Evolutionary conservation across 2,888 invertebrate species (phyloP), one percentile per base, ranked within the genome.

Genomic region (Frankliniella intonsa): DNA sequence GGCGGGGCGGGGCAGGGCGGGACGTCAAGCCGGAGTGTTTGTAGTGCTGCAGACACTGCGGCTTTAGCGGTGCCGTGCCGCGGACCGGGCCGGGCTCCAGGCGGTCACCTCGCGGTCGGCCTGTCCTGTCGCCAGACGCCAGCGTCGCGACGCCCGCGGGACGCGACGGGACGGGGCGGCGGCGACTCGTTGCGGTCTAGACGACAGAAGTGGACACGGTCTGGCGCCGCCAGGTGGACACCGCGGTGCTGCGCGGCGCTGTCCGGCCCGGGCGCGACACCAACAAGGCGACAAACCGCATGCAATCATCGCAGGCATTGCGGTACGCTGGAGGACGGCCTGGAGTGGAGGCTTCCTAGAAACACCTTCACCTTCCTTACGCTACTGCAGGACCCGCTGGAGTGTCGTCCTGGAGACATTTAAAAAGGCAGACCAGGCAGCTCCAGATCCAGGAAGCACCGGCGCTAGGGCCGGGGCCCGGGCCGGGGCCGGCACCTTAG

Each of bases 281-380:
- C n/a, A 69, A 69, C 69, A 69, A 69, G 69, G 69, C 69, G 69
- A 69, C 69, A 69, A 69, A 22, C 69, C 69, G 69, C 19, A 69
- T 22, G 22, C 7, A 69, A 69, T 69, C 69, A 69, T 69, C 69
- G 69, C 69, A 22, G 7, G 55, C 55, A 55, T 55, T 55, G 55
- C 55, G 55, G 55, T 55, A 10, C 69, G 69, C 38, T 38, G 38
- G 38, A 38, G 38, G 38, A 38, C 38, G 5, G 55, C 55, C 55
- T 8, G 55, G 55, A 8, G 5, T 3, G 14, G 38, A 38, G 38
- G 38, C 38, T 38, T 38, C 38, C 38, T 38, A 38, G 38, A 38
- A 38, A 38, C 38, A 38, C 38, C 38, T 38, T 38, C 38, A 38
- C 3, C 38, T 38, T 38, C 2, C 38, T 38, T n/a, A n/a, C 38